Conservation (phyloP, 2,113 vertebrate genomes). For the Gorsachius goisagi region DNA sequence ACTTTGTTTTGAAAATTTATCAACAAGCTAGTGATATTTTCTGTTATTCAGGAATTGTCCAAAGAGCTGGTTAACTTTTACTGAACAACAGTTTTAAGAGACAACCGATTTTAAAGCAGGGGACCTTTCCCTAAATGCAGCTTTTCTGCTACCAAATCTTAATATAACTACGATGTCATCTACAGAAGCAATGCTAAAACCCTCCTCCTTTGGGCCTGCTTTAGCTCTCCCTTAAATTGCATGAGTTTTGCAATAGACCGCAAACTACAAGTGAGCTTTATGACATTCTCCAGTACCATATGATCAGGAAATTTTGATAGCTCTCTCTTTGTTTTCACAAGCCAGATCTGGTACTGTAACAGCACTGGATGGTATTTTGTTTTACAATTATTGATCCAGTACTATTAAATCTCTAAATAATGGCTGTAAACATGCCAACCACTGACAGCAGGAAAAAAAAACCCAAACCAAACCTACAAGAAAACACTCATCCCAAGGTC, state of each 20-base stretch:
- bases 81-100: not conserved
- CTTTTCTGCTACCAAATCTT: not conserved
- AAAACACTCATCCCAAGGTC: slow-evolving; percentile 15
- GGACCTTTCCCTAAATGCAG: not conserved
- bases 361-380: not conserved
- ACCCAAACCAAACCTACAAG: not conserved
- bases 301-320: not conserved
- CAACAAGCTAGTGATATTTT: not conserved
- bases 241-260: not conserved
- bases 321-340: not conserved
- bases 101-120: not conserved
- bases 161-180: fast-evolving
- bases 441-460: not conserved
- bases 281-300: not conserved
- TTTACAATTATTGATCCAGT: slow-evolving; percentile 27
- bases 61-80: not conserved
- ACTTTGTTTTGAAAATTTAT: not conserved
- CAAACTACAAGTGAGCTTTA: not conserved
- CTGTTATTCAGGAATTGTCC: not conserved
- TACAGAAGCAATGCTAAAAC: not conserved
- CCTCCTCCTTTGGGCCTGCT: not conserved
- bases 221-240: not conserved
- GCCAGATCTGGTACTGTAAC: not conserved
- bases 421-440: slow-evolving; percentile 38
- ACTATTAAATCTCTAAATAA: slow-evolving; percentile 32